Percentiles rank a stretch among this genome's conserved stretches.
phyloP scores from a whole-genome alignment of 2,888 invertebrate species.

The Cabera pusaria region DNA sequence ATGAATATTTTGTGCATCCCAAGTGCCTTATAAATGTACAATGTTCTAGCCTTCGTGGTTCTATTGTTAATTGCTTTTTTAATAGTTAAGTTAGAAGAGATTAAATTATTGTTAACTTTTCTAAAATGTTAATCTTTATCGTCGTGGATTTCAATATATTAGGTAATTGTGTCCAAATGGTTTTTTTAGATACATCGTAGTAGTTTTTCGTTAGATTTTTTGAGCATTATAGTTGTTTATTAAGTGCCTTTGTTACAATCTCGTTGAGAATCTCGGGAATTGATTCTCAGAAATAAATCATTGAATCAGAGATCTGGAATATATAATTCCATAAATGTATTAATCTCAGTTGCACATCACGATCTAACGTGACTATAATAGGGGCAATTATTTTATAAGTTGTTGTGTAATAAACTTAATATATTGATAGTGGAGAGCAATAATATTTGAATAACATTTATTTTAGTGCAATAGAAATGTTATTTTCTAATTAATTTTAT shows the following conservation, averaged over 20 bases:
- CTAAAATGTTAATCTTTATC: constrained; percentile 75
- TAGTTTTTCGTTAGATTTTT: constrained; percentile 45
- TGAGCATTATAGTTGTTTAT: constrained; percentile 46
- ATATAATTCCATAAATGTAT: constrained; percentile 24
- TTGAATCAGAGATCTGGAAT: constrained; percentile 26
- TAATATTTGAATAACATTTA: constrained; percentile 59
- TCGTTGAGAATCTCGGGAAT: constrained; percentile 68
- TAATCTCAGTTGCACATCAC: constrained; percentile 28
- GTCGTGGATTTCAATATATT: constrained; percentile 35
- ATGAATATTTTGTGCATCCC: constrained; percentile 67
- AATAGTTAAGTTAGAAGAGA: constrained; percentile 75
- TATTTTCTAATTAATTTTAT: constrained; percentile 72
- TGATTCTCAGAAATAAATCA: constrained; percentile 44
- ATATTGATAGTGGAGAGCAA: constrained; percentile 63
- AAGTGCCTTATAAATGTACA: constrained; percentile 81
- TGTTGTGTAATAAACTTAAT: constrained; percentile 50
- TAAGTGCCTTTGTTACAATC: constrained; percentile 66
- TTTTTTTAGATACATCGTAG: constrained; percentile 40
- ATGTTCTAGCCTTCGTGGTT: constrained; percentile 72
- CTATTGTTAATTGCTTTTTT: constrained; percentile 75
- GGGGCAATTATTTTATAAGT: constrained; percentile 35
- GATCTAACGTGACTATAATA: constrained; percentile 34
- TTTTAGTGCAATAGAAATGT: constrained; percentile 78
- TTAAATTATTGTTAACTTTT: constrained; percentile 83
- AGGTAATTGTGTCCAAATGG: constrained; percentile 49